Conservation (phyloP, 2,888 invertebrate species). For the Opisthograptis luteolata region DNA sequence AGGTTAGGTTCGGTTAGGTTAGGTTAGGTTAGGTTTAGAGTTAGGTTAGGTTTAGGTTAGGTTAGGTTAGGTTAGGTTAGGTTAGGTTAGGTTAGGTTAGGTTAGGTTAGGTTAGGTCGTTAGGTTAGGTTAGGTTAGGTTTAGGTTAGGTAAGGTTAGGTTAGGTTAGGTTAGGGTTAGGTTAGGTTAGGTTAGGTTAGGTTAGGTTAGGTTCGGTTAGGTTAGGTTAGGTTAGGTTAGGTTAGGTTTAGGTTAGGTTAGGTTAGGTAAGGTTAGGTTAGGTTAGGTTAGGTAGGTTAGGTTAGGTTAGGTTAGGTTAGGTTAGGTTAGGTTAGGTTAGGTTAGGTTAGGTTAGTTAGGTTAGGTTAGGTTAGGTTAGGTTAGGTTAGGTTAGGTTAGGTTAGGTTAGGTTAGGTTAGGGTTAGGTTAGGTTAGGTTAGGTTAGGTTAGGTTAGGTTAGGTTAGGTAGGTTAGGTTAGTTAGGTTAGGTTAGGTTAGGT, state of each 20-base stretch:
- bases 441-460: no score
- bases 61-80: slow-evolving; percentile 30
- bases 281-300: slow-evolving; percentile 24
- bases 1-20: slow-evolving; percentile 31
- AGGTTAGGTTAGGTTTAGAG: slow-evolving; percentile 21
- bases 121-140: no score
- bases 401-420: background rate
- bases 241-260: slow-evolving; percentile 32
- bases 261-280: slow-evolving; percentile 30
- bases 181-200: slow-evolving; percentile 32
- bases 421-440: no score
- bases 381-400: slow-evolving; percentile 1
- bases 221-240: slow-evolving; percentile 25
- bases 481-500: no score
- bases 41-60: slow-evolving; percentile 32
- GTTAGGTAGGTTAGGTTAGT: no score
- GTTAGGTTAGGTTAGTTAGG: slow-evolving; percentile 32
- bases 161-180: slow-evolving; percentile 25
- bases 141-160: slow-evolving; percentile 28
- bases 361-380: slow-evolving; percentile 1
- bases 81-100: slow-evolving; percentile 28
- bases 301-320: slow-evolving; percentile 29
- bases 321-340: slow-evolving; percentile 1
- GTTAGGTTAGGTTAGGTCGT: no score
- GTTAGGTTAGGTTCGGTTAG: slow-evolving; percentile 29